Evolutionary conservation across 2,888 invertebrate species (phyloP).

Genomic region (Caenorhabditis wallacei): DNA sequence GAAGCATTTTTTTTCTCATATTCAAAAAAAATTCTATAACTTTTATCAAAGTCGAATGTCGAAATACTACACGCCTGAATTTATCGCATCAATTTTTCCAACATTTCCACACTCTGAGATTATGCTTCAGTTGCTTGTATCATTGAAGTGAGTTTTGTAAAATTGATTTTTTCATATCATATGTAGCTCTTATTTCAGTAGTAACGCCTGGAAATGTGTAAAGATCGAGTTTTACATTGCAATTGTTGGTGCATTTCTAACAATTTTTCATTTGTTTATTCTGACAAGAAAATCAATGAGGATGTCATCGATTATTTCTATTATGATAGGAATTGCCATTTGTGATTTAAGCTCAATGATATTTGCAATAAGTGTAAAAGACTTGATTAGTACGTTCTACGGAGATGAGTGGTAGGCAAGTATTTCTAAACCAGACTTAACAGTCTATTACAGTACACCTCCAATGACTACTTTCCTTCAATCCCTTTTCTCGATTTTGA

Average conservation of each 20-base stretch:
- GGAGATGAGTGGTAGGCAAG: slow-evolving; percentile 6
- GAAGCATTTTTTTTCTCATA: too few species aligned
- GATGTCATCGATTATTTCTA: slow-evolving; percentile 17
- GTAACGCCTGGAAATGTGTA: background rate
- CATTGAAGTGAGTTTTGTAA: background rate
- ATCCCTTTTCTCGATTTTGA: background rate
- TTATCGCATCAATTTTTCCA: too few species aligned
- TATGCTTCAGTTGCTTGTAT: background rate
- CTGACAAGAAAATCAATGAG: slow-evolving; percentile 5
- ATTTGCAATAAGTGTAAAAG: background rate
- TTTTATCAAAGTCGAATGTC: too few species aligned
- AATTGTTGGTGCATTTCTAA: background rate
- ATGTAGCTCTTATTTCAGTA: too few species aligned
- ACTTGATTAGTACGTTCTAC: too few species aligned
- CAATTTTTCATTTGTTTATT: slow-evolving; percentile 9
- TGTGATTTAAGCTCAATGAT: background rate
- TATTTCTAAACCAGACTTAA: too few species aligned
- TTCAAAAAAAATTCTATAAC: too few species aligned
- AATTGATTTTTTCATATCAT: background rate
- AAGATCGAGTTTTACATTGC: slow-evolving; percentile 2
- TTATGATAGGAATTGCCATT: slow-evolving; percentile 13
- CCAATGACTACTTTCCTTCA: background rate
- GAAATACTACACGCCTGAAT: too few species aligned
- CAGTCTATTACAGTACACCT: slow-evolving; percentile 5
- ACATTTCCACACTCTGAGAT: background rate